Base-by-base conservation (phyloP, 2,888 invertebrate species). In the Barypeithes pellucidus region DNA sequence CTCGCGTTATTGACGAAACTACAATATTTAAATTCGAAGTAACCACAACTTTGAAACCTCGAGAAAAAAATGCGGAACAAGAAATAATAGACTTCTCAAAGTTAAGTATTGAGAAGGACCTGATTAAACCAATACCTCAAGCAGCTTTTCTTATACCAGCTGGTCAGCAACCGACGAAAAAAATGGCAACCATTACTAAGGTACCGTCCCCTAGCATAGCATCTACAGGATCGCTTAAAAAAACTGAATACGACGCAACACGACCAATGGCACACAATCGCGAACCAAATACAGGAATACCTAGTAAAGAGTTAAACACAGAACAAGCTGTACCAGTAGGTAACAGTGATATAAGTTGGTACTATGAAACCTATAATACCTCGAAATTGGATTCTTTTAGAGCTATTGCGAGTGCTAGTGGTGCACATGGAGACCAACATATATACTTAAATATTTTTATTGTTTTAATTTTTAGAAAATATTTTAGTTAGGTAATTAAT, bases 301-400 rank as follows among this genome's bases (percentile, higher is more conserved):
- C 47, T 7, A 33, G 9, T 50, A 41, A 41, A 50, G 18, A 41
- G 20, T 60, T 16, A 43, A 20, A 47, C 12, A 14, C 2, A 33
- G 8, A 14, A 77, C 86, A 63, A 87, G 12, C 88, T 88, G 77
- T 88, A 12, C 88, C 89, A 76, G 88, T 86, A 76, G 86, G 89
- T 60, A 65, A 77, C 20, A 80, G 80, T 45, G 82, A 83, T 60
- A 92, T 92, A 86, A 92, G 92, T 79, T 96, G 96, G 96, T 96
- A 96, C 85, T 95, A 93, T 84, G 92, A 92, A 77, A 95, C 94
- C 84, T 95, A 95, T 82, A 94, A 94, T 83, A 91, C 91, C 80
- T 90, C 88, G 2, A 86, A 88, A 77, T 78, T 88, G 60, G 88
- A 88, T 75, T 88, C 89, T 9, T 89, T 84, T 73, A 79, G 80